Evolutionary conservation across 2,113 vertebrate genomes (phyloP), one percentile per base, ranked within the genome.

Genomic region (Cryptotis parvus): DNA sequence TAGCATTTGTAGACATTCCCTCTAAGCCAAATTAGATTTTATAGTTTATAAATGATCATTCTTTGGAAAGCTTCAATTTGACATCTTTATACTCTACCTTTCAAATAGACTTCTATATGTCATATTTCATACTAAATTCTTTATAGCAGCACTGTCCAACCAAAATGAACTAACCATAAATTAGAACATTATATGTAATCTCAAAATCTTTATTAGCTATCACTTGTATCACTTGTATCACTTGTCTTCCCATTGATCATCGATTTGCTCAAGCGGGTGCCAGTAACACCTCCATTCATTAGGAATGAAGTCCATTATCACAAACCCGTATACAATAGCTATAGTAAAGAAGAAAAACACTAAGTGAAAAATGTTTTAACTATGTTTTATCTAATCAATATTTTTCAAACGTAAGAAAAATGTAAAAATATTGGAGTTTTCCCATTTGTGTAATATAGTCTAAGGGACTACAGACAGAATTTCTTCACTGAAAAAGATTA

Each of bases 41-140:
- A 69, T 49, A 41, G 22, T 84, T 84, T 86, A 45, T 89, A 39
- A 77, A 88, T 78, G 55, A 70, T 41, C 4, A 20, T 77, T 35
- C 43, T 86, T 91, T 58, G 52, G 35, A 63, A 86, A 84, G 73
- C 29, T 80, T n/a, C n/a, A n/a, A 35, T 81, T 81, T 90, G 10
- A 45, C 35, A 87, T 69, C n/a, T 73, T 58, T 27, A 75, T 87
- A 73, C 81, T 68, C 65, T 68, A 18, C 4, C 68, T 31, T 82
- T 85, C 65, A 86, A 86, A 69, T 86, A 77, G 66, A 77, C 52
- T 85, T 78, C 18, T 65, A 10, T 74, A 77, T 81, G 55, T 70
- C 18, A 15, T 6, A 14, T 9, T 74, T 31, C 72, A 84, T 52
- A 35, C 45, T 72, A 66, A 80, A 26, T 93, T 89, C 35, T 84